A percentile compares a stretch with the other conserved stretches of the same genome.
phyloP scores from a whole-genome alignment of 2,113 vertebrate species.

The Pachypanchax playfairii region DNA sequence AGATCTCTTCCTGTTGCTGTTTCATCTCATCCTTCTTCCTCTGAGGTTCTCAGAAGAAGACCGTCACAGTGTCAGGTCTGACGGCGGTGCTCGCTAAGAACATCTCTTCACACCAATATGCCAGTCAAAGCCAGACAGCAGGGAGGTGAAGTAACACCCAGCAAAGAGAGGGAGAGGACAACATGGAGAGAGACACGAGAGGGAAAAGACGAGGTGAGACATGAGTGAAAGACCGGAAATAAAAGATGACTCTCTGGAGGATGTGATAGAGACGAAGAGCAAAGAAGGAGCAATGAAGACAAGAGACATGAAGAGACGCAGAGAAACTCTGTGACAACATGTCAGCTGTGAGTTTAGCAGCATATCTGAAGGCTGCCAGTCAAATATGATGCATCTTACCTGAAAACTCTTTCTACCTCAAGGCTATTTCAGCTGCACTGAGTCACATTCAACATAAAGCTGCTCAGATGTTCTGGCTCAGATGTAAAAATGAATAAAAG shows the following conservation, averaged over 20 bases:
- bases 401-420: neutral
- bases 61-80: conserved; percentile 25
- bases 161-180: neutral
- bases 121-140: conserved; percentile 29
- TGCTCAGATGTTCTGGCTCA: neutral
- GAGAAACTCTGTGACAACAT: neutral
- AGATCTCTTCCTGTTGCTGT: neutral
- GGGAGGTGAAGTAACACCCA: neutral
- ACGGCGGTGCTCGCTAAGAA: too few relatives aligned
- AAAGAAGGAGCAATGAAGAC: conserved; percentile 7
- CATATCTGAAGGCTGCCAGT: conserved; percentile 6
- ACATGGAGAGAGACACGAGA: neutral
- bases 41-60: conserved; percentile 11
- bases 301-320: too few relatives aligned
- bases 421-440: neutral
- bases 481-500: neutral
- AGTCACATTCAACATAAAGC: neutral
- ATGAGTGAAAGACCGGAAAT: conserved; percentile 14
- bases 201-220: neutral
- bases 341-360: conserved; percentile 1
- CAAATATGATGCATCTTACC: neutral
- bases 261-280: neutral
- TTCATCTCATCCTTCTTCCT: neutral
- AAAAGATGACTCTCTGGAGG: conserved; percentile 14
- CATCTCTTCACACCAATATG: conserved; percentile 37